A percentile compares a stretch with the other conserved stretches of the same genome.
Evolutionary conservation across 1,140 invertebrate species (phyloP).

Genomic region (Drosophila serrata): DNA sequence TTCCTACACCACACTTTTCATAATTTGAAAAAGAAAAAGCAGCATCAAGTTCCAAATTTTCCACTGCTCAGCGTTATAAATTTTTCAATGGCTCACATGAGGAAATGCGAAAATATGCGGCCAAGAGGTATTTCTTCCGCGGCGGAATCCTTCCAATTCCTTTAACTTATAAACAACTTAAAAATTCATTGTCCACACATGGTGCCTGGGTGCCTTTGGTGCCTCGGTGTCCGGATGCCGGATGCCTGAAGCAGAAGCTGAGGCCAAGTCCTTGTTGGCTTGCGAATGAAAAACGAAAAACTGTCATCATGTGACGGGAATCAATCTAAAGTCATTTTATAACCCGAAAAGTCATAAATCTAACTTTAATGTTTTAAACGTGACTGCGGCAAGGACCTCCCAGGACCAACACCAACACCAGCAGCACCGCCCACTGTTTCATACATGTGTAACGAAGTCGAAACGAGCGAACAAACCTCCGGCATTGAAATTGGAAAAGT

Average conservation of each 20-base stretch:
- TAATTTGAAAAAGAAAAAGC: not conserved
- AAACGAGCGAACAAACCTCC: constrained; percentile 36
- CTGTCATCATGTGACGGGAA: constrained; percentile 85
- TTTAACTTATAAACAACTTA: constrained; percentile 82
- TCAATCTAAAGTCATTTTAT: constrained; percentile 86
- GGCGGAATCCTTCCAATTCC: constrained; percentile 25
- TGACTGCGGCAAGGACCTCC: constrained; percentile 78
- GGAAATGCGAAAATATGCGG: not conserved
- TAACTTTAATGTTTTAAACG: constrained; percentile 85
- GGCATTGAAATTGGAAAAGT: constrained; percentile 81
- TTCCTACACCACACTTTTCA: not conserved
- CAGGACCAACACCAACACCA: constrained; percentile 26
- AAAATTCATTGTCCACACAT: constrained; percentile 84
- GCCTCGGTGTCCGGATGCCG: not conserved
- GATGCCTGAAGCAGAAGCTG: not conserved
- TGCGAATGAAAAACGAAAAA: constrained; percentile 83
- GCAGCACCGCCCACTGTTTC: constrained; percentile 1
- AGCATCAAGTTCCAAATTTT: not conserved
- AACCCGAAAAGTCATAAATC: constrained; percentile 85
- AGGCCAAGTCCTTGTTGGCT: constrained; percentile 26
- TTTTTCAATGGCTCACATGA: constrained; percentile 5
- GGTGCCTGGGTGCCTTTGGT: constrained; percentile 40
- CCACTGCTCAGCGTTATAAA: not conserved
- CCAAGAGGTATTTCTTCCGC: not conserved
- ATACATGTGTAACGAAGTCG: constrained; percentile 53